phyloP scores from a whole-genome alignment of 2,797 vertebrate species.

The Melanotaenia pygmaea region DNA sequence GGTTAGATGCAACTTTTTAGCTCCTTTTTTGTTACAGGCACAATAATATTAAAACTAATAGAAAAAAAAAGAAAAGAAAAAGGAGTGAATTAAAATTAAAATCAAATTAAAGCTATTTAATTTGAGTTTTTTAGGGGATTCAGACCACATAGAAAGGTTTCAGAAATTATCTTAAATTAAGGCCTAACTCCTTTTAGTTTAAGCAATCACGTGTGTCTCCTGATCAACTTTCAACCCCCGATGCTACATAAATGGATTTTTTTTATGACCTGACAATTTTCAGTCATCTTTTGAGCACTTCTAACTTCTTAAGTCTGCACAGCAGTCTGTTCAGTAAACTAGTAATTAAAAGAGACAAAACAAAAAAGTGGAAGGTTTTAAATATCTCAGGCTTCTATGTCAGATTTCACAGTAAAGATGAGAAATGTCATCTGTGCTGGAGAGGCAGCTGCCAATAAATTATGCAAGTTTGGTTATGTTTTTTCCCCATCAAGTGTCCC shows the following conservation, averaged over 20 bases:
- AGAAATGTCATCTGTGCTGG: conserved; percentile 27
- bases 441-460: conserved; percentile 45
- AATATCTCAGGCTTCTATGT: conserved; percentile 2
- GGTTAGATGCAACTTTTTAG: no score
- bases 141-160: not conserved
- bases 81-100: no score
- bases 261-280: not conserved
- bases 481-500: not conserved
- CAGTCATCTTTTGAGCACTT: not conserved
- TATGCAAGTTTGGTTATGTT: conserved; percentile 42
- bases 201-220: not conserved
- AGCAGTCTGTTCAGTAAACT: not conserved
- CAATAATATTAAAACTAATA: no score
- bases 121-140: no score
- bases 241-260: not conserved
- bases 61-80: no score
- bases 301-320: not conserved
- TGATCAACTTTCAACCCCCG: not conserved
- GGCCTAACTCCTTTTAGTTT: not conserved
- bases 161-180: not conserved
- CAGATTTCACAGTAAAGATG: conserved; percentile 41
- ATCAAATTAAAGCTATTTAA: no score
- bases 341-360: not conserved
- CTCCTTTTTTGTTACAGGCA: no score
- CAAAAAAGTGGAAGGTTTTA: not conserved